Conservation (phyloP, 2,888 invertebrate genomes). For the Diogma glabrata region DNA sequence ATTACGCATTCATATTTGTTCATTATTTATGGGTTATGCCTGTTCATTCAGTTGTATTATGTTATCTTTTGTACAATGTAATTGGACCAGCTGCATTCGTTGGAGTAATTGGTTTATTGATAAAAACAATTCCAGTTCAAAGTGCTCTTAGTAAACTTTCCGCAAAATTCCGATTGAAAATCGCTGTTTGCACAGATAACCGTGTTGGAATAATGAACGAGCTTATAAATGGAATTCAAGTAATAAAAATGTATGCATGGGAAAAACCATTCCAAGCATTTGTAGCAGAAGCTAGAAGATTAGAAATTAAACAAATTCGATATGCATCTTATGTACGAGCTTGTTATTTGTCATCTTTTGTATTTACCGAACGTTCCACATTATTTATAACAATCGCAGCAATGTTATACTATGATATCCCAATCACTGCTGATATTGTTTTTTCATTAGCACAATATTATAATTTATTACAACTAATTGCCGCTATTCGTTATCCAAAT, state of each 20-base stretch:
- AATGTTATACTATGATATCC: conserved; percentile 57
- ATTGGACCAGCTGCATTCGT: conserved; percentile 63
- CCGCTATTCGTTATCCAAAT: conserved; percentile 47
- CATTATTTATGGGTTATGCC: conserved; percentile 87
- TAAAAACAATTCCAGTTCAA: conserved; percentile 75
- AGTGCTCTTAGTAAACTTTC: conserved; percentile 36
- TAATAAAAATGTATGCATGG: conserved; percentile 96
- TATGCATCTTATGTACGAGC: conserved; percentile 54
- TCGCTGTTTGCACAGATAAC: conserved; percentile 77
- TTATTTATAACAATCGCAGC: conserved; percentile 69
- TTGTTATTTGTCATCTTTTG: conserved; percentile 54
- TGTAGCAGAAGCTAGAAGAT: conserved; percentile 63
- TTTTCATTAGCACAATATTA: conserved; percentile 69
- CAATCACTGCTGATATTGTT: conserved; percentile 51
- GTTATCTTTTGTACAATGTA: conserved; percentile 64
- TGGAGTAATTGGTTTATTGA: conserved; percentile 64
- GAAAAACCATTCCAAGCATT: conserved; percentile 80
- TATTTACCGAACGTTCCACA: conserved; percentile 77
- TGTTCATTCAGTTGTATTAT: conserved; percentile 47
- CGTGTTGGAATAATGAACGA: conserved; percentile 91
- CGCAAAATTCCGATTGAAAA: conserved; percentile 50
- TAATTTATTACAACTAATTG: conserved; percentile 37
- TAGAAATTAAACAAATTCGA: conserved; percentile 48
- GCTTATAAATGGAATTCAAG: conserved; percentile 84
- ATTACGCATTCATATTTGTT: conserved; percentile 68